These are phyloP conservation scores for Crocallis elinguaria DNA, from an alignment of 2,888 invertebrate genomes.

Conservation along the genomic window DNA sequence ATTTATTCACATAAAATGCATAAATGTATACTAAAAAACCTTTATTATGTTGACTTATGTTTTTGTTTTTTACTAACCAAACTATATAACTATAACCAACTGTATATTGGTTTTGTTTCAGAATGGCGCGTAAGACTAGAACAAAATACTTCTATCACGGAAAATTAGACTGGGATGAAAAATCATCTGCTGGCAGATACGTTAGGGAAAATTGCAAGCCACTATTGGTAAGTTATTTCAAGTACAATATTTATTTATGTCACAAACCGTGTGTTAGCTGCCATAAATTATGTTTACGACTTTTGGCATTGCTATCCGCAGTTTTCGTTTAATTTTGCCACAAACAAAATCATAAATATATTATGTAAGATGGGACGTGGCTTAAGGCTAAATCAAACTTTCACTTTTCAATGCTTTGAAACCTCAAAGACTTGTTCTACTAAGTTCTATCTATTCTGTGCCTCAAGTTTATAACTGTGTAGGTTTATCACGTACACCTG, in stretches of 20 bases:
- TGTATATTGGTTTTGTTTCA: conserved; percentile 65
- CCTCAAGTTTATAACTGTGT: background rate
- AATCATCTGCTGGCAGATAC: conserved; percentile 98
- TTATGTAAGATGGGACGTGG: conserved; percentile 8
- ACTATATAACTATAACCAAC: no score
- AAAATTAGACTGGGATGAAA: conserved; percentile 98
- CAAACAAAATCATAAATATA: background rate
- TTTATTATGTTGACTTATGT: no score
- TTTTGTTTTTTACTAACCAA: no score
- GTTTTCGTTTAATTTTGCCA: conserved; percentile 13
- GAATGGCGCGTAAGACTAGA: conserved; percentile 95
- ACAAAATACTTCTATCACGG: conserved; percentile 99
- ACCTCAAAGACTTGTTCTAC: no score
- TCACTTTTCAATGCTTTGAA: conserved; percentile 15
- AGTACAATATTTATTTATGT: background rate
- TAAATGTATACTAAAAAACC: no score
- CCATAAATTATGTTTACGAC: background rate
- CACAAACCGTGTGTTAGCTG: background rate
- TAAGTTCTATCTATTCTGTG: no score
- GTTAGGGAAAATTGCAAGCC: conserved; percentile 99
- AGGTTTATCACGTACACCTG: conserved; percentile 12
- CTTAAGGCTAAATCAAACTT: conserved; percentile 5
- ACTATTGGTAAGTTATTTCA: conserved; percentile 88
- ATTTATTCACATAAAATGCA: conserved; percentile 8
- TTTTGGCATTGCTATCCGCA: background rate